phyloP scores from a whole-genome alignment of 2,888 invertebrate genomes.

The Tiliacea citrago region DNA sequence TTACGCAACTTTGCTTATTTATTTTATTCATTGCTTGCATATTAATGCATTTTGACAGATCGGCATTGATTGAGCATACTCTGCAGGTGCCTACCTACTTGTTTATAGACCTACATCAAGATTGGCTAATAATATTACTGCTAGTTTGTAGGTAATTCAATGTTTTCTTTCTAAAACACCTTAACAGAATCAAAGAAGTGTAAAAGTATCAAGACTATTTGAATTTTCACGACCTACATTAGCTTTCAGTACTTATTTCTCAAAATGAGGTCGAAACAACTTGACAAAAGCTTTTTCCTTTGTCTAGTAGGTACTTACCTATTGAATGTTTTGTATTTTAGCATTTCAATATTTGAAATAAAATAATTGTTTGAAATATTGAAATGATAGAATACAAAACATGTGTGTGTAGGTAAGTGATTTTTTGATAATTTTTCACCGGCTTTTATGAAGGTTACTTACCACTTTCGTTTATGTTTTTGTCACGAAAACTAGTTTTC shows the following conservation, averaged over 20 bases:
- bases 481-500: too few relatives aligned
- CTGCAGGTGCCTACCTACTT: not conserved
- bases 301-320: not conserved
- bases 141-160: too few relatives aligned
- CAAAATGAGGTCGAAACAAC: not conserved
- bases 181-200: not conserved
- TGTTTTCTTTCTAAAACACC: not conserved
- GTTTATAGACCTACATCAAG: not conserved
- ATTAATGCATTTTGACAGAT: not conserved
- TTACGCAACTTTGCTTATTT: too few relatives aligned
- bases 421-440: not conserved
- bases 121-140: not conserved
- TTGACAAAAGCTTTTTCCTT: not conserved
- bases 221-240: not conserved
- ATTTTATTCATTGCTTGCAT: not conserved
- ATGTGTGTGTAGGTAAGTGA: too few relatives aligned
- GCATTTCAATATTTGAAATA: not conserved
- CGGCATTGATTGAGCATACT: not conserved
- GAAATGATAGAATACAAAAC: too few relatives aligned
- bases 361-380: too few relatives aligned
- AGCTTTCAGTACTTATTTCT: not conserved
- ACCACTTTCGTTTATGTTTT: not conserved
- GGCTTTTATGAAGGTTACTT: not conserved
- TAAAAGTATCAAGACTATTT: not conserved
- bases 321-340: slow-evolving; percentile 1